Evolutionary conservation across 2,888 invertebrate species (phyloP), one percentile per base, ranked within the genome.

Genomic region (Euzophera pinguis): DNA sequence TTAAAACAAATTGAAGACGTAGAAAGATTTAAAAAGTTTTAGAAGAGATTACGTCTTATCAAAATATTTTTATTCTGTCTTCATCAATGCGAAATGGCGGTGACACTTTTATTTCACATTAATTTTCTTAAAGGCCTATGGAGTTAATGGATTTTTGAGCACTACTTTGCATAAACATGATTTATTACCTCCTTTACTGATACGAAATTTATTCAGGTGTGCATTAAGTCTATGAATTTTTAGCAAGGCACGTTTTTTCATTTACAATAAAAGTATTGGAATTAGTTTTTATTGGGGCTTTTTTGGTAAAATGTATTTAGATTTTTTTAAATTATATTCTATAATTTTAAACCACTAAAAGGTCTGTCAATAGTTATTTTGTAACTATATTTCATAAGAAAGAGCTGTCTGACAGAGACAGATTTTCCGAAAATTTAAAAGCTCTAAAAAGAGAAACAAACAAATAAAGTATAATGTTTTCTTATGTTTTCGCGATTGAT

Each of bases 141-240:
- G 12, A 45, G 32, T 45, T 45, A 45, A 45, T 45, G 45, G 45
- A 45, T 32, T 45, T 45, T 45, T 45, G 45, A 45, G 45, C 45
- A 34, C 45, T 45, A 45, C 29, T 45, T 45, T 45, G 32, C 45
- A 45, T 45, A 45, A 45, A 34, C 45, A 45, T 32, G 45, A 45
- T 45, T 45, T 16, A 45, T 32, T 34, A 14, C 45, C 45, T 32
- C 16, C 16, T 45, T 32, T 14, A n/a, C 12, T 29, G 45, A 45
- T 16, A 45, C 45, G 32, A 34, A 45, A 34, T 45, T 45, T 32
- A 45, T 45, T 32, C 14, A 45, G 45, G 45, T 45, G 45, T 45
- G 32, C 14, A 45, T 45, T 34, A 34, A 45, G 32, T 10, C 45
- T 32, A 9, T 32, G 16, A 45, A 34, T 45, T 45, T 14, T 45